Evolutionary conservation across 2,113 vertebrate genomes (phyloP), one percentile per base, ranked within the genome.

Genomic region (Cryptotis parvus): DNA sequence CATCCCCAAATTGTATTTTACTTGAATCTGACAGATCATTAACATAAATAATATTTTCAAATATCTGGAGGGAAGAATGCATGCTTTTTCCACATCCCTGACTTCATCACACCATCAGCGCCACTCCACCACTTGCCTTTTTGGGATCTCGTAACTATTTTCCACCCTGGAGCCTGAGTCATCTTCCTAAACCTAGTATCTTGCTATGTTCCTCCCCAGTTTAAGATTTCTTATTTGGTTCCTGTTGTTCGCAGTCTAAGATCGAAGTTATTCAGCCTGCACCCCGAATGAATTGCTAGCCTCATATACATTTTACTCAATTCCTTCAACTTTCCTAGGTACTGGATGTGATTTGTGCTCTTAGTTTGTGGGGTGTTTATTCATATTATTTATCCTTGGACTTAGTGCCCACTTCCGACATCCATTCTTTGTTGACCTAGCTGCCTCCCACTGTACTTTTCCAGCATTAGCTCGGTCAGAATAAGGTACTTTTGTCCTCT

Each of bases 361-460:
- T 31, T 49, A 22, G 31, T 70, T 24, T 52, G 9, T 65, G 6
- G 6, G 6, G 4, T 9, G 0, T 12, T 27, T 15, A 0, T 43
- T 72, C 27, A 29, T 31, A 43, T 69, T 10, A 3, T n/a, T 75
- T 74, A 49, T n/a, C 2, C 6, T 12, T 75, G 75, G 15, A 3
- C 41, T 79, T 39, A 0, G 22, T 37, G 31, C 2, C 66, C 4
- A 22, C 6, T 86, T 52, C 18, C 9, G 41, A 22, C 1, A 10
- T 20, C 6, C 9, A 58, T 49, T 7, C 16, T 24, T n/a, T 55
- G n/a, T 24, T 84, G 39, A 63, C 35, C 37, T 16, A 68, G 9
- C 18, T 43, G 68, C 9, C 0, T 73, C 39, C 39, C 43, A 24
- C 16, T 73, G 14, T 70, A 80, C 16, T 39, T n/a, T 74, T 49